Percentiles rank a stretch among this genome's conserved stretches.
Evolutionary conservation across 2,888 invertebrate species (phyloP).

Genomic region (Mamestra brassicae): DNA sequence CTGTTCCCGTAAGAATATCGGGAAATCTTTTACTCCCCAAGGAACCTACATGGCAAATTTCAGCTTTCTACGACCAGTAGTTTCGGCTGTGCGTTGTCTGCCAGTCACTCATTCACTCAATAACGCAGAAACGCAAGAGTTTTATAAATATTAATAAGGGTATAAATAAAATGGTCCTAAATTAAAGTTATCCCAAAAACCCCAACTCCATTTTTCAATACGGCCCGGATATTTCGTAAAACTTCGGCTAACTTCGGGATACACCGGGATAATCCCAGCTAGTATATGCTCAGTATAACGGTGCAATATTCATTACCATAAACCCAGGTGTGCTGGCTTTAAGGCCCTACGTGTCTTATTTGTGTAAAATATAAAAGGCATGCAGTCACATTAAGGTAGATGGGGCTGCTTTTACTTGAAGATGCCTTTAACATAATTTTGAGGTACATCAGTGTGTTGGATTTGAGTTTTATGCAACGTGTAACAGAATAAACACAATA

Average conservation of each 20-base stretch:
- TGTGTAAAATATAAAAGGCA: slow-evolving; percentile 45
- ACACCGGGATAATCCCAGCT: slow-evolving; percentile 42
- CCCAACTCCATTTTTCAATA: slow-evolving; percentile 27
- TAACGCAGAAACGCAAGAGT: no score
- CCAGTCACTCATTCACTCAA: no score
- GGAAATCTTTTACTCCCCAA: no score
- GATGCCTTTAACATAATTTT: slow-evolving; percentile 15
- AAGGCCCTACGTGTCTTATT: slow-evolving; percentile 52
- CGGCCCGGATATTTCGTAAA: slow-evolving; percentile 10
- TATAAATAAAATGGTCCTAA: no score
- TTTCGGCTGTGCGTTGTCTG: no score
- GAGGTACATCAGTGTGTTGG: slow-evolving; percentile 9
- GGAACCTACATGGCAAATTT: no score
- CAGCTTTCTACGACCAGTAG: no score
- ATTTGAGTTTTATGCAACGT: no score
- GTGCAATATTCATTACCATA: slow-evolving; percentile 61
- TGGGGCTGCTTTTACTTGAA: slow-evolving; percentile 29
- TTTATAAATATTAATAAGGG: no score
- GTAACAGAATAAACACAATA: no score
- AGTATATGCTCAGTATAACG: slow-evolving; percentile 50
- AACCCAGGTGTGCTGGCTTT: slow-evolving; percentile 50
- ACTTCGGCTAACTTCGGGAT: slow-evolving; percentile 28
- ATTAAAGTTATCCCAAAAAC: neutral
- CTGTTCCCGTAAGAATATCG: no score
- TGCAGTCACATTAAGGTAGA: slow-evolving; percentile 42